Conservation (phyloP, 2,113 vertebrate genomes). For the Irena cyanogastra region DNA sequence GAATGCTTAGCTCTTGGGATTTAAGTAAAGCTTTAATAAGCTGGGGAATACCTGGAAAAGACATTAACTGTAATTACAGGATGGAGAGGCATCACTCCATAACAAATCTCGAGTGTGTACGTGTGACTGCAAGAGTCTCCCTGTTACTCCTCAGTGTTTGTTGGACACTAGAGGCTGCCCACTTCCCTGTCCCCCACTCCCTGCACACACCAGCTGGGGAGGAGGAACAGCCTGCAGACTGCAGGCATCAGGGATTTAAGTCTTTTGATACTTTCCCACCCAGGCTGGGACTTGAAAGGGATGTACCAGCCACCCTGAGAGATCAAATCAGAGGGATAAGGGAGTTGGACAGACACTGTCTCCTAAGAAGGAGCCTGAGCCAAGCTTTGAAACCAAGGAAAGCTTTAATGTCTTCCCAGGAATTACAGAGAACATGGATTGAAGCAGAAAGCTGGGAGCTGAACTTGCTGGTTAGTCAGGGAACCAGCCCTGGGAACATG, state of each 20-base stretch:
- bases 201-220: not conserved
- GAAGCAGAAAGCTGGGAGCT: not conserved
- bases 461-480: not conserved
- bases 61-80: slow-evolving; percentile 14
- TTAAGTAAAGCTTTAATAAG: slow-evolving; percentile 45
- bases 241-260: not conserved
- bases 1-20: slow-evolving; percentile 54
- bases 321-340: not conserved
- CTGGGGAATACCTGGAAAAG: slow-evolving; percentile 15
- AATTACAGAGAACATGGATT: fast-evolving
- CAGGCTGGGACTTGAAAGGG: not conserved
- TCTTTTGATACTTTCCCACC: not conserved
- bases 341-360: not conserved
- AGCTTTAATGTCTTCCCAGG: not conserved
- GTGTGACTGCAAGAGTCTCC: not conserved
- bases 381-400: not conserved
- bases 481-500: not conserved
- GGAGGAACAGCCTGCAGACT: not conserved
- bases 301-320: not conserved
- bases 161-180: not conserved
- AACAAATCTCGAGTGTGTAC: not conserved
- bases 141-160: not conserved
- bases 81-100: not conserved
- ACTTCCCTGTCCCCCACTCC: not conserved
- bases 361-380: not conserved